Percentiles rank a stretch among this genome's conserved stretches.
Evolutionary conservation across 2,888 invertebrate genomes (phyloP).

Genomic region (Nomada ruficornis): DNA sequence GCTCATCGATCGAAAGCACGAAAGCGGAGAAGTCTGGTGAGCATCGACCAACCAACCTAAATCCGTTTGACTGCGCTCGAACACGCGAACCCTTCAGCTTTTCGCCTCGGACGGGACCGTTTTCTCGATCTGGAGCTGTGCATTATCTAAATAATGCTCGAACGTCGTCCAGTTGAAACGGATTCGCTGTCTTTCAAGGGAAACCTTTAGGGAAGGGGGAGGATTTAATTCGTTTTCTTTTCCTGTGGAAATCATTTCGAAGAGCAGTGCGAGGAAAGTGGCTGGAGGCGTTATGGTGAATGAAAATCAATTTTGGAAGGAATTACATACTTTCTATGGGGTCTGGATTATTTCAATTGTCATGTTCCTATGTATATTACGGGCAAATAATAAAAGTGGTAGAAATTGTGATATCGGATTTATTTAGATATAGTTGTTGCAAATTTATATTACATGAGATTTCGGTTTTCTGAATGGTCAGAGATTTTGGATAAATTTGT

Average conservation of each 20-base stretch:
- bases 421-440: too few relatives aligned
- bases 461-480: too few relatives aligned
- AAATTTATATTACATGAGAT: too few relatives aligned
- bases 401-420: too few relatives aligned
- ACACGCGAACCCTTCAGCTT: conserved; percentile 70
- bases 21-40: conserved; percentile 61
- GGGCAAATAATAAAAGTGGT: too few relatives aligned
- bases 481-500: too few relatives aligned
- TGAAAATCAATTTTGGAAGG: too few relatives aligned
- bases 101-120: conserved; percentile 38
- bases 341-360: too few relatives aligned
- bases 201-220: background rate
- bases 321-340: too few relatives aligned
- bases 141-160: conserved; percentile 71
- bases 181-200: conserved; percentile 24
- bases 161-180: conserved; percentile 40
- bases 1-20: conserved; percentile 71
- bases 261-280: too few relatives aligned
- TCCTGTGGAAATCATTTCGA: background rate
- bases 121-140: conserved; percentile 7
- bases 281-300: too few relatives aligned
- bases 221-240: background rate
- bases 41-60: conserved; percentile 77
- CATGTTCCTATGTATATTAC: too few relatives aligned
- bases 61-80: conserved; percentile 73